Evolutionary conservation across 2,113 vertebrate species (phyloP).

Genomic region (Orthonyx spaldingii): DNA sequence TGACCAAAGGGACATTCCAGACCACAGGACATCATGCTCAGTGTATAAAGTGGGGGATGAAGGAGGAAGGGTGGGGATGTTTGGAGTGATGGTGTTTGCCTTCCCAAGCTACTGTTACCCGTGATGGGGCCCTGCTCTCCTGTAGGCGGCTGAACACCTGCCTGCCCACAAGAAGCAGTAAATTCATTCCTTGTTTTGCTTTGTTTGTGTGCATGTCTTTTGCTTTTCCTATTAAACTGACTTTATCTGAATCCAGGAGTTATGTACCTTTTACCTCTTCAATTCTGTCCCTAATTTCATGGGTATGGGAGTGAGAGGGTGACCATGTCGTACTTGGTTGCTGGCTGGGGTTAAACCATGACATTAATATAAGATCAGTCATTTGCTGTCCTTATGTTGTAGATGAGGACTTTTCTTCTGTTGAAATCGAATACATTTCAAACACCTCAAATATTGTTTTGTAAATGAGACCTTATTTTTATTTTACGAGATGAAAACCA

Average conservation of each 20-base stretch:
- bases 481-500: background rate
- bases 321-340: background rate
- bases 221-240: background rate
- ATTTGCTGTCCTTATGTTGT: background rate
- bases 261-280: background rate
- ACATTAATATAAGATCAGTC: background rate
- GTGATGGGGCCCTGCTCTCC: background rate
- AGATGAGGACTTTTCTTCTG: background rate
- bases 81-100: rapidly evolving
- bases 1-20: background rate
- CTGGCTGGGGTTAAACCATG: background rate
- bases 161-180: background rate
- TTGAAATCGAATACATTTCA: background rate
- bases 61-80: rapidly evolving
- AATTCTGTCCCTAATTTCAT: background rate
- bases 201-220: background rate
- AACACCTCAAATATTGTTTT: background rate
- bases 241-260: background rate
- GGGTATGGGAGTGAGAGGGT: background rate
- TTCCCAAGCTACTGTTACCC: rapidly evolving
- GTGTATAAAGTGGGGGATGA: rapidly evolving
- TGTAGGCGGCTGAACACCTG: background rate
- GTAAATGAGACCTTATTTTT: background rate
- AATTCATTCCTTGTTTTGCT: background rate
- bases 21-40: rapidly evolving